Percentiles rank a stretch among this genome's conserved stretches.
Evolutionary conservation across 2,888 invertebrate species (phyloP).

Genomic region (Folsomia candida): DNA sequence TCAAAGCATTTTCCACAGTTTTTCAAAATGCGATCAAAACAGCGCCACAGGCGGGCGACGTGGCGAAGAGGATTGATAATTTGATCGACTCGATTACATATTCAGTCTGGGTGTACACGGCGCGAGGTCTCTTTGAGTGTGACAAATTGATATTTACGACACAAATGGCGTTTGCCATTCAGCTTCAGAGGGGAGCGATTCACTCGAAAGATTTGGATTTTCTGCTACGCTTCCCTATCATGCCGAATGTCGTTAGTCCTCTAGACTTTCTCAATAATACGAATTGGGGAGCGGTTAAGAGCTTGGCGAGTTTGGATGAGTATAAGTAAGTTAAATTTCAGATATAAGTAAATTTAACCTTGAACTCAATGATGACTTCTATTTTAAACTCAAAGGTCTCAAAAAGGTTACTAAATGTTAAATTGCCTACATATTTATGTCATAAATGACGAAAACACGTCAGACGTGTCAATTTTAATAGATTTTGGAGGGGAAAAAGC

Average conservation of each 20-base stretch:
- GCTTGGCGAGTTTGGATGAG: constrained; percentile 83
- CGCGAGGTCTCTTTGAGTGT: constrained; percentile 89
- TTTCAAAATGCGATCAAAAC: constrained; percentile 73
- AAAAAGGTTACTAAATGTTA: no score
- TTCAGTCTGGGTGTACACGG: constrained; percentile 92
- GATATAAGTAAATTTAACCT: no score
- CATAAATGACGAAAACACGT: no score
- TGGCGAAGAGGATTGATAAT: constrained; percentile 75
- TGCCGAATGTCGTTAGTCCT: constrained; percentile 88
- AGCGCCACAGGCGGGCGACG: constrained; percentile 77
- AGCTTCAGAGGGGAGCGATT: constrained; percentile 82
- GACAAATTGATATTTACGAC: constrained; percentile 94
- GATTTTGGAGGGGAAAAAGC: no score
- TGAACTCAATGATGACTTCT: no score
- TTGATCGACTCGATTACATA: constrained; percentile 92
- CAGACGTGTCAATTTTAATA: no score
- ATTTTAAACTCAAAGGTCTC: no score
- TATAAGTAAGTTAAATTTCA: constrained; percentile 61
- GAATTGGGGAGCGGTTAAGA: constrained; percentile 94
- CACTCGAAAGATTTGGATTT: constrained; percentile 83
- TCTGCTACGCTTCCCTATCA: constrained; percentile 84
- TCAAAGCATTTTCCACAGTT: constrained; percentile 66
- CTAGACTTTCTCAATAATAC: constrained; percentile 90
- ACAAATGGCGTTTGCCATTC: constrained; percentile 93
- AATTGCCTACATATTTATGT: no score